Evolutionary conservation across 2,888 invertebrate genomes (phyloP), one percentile per base, ranked within the genome.

Genomic region (Operophtera brumata): DNA sequence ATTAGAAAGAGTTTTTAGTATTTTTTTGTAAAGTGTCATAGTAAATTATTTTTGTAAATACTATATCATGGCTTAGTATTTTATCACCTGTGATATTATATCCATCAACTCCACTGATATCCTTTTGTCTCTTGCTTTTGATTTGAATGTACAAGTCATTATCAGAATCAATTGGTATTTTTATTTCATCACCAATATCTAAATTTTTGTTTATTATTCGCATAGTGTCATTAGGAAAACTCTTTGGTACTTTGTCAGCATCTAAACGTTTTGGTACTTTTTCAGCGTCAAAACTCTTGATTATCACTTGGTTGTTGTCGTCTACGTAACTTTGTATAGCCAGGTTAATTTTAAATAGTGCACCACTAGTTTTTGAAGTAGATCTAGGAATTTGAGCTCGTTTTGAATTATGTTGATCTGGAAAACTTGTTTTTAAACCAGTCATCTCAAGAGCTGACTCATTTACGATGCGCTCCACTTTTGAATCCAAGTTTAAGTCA

Each of bases 311-410:
- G 40, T 80, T 77, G 44, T 73, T 67, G 7, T 78, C 67, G 50
- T 78, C 74, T 6, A 64, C 1, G 37, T 75, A 79, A 12, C 70
- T 76, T 50, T 80, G 77, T 56, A 86, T 79, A 46, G 72, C 78
- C 42, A 88, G 61, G 45, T 84, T 71, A 11, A 83, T 14, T 41
- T 57, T 53, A 45, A 67, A 48, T 20, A 43, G 39, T 25, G 52
- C 51, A 4, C 20, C 4, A 26, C 43, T 52, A 30, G 62, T 54
- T 10, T 49, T 30, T 40, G 35, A 1, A 12, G 14, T 43, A 20
- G 11, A 32, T 44, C 44, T 36, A 28, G 36, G 12, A 10, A 45
- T 13, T 43, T 41, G 13, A 48, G 28, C 6, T 41, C 5, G 11
- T 7, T 10, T 45, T 13, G 6, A 13, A 14, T 34, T 36, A n/a